Percentiles rank a stretch among this genome's conserved stretches.
phyloP scores from a whole-genome alignment of 2,888 invertebrate species.

The Endotricha flammealis region DNA sequence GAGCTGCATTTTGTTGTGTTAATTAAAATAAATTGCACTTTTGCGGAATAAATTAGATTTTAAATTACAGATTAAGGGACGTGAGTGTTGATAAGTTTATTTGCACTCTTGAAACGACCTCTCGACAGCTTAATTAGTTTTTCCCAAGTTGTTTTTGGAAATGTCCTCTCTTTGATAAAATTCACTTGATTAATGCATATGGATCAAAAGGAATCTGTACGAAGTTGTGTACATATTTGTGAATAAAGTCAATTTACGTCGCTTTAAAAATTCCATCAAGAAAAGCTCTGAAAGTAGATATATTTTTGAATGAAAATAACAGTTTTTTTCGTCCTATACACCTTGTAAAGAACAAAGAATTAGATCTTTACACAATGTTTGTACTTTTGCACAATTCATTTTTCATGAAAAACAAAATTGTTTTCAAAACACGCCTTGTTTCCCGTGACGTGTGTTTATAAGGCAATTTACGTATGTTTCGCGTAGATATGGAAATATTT shows the following conservation, averaged over 20 bases:
- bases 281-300: no score
- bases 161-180: neutral
- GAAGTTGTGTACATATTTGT: neutral
- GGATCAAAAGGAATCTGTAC: conserved; percentile 2
- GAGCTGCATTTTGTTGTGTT: conserved; percentile 7
- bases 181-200: conserved; percentile 2
- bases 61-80: conserved; percentile 4
- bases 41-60: conserved; percentile 9
- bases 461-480: conserved; percentile 35
- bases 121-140: conserved; percentile 16
- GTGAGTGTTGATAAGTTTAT: conserved; percentile 19
- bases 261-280: no score
- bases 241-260: neutral
- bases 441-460: conserved; percentile 1
- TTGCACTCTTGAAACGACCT: conserved; percentile 13
- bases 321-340: no score
- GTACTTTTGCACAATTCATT: neutral
- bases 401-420: neutral
- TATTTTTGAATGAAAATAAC: no score
- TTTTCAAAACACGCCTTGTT: neutral
- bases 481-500: conserved; percentile 19
- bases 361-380: no score
- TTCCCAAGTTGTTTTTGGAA: conserved; percentile 12
- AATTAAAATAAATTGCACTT: conserved; percentile 10
- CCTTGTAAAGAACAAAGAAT: neutral